phyloP scores from a whole-genome alignment of 2,888 invertebrate species.

The Trichogramma dendrolimi region DNA sequence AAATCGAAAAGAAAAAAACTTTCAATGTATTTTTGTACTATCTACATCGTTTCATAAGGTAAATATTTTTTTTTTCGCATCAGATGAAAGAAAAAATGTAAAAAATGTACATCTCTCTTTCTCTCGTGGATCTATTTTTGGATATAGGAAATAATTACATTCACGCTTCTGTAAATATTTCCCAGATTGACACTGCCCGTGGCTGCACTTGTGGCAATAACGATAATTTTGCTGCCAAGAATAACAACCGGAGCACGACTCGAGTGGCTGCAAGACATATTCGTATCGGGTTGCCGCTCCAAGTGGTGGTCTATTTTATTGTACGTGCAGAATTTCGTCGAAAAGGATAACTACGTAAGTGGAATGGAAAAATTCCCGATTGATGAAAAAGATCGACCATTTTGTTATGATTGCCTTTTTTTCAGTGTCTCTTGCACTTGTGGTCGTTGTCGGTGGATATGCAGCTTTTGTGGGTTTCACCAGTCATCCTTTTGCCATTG shows the following conservation, averaged over 20 bases:
- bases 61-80: not conserved
- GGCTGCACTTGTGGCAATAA: conserved; percentile 54
- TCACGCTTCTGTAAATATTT: not conserved
- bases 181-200: conserved; percentile 57
- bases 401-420: not conserved
- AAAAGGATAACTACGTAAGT: conserved; percentile 46
- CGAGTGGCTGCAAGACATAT: conserved; percentile 36
- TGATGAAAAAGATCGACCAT: not conserved
- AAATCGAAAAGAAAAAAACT: not conserved
- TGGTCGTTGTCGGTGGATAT: conserved; percentile 62
- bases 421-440: conserved; percentile 55
- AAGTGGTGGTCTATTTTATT: conserved; percentile 56
- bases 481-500: conserved; percentile 55
- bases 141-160: no score
- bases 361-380: not conserved
- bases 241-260: conserved; percentile 53
- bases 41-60: not conserved
- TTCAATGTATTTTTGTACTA: not conserved
- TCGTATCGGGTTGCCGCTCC: conserved; percentile 46
- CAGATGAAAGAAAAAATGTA: no score
- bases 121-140: no score
- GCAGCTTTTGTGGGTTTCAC: conserved; percentile 58
- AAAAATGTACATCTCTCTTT: no score
- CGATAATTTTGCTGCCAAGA: conserved; percentile 54
- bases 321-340: conserved; percentile 55